phyloP scores from a whole-genome alignment of 1,140 invertebrate genomes.

The Theocolax elegans region DNA sequence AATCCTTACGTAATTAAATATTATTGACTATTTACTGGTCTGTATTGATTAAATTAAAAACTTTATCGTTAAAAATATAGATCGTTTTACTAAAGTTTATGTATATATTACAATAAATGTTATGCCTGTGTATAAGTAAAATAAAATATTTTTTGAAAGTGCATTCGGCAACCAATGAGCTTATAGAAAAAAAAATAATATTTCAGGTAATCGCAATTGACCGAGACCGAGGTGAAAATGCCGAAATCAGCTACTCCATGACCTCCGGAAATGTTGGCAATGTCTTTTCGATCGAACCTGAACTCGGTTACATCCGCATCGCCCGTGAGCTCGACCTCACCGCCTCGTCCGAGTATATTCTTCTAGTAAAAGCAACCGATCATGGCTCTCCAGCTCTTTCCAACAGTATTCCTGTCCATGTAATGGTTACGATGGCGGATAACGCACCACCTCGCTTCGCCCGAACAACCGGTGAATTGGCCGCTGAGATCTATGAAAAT shows the following conservation, averaged over 20 bases:
- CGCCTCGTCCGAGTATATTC: slow-evolving; percentile 80
- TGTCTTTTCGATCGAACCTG: slow-evolving; percentile 82
- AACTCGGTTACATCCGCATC: slow-evolving; percentile 81
- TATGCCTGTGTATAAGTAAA: no score
- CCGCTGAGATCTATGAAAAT: slow-evolving; percentile 88
- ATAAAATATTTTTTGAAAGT: no score
- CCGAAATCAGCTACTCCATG: slow-evolving; percentile 82
- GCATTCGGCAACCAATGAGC: no score
- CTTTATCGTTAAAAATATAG: no score
- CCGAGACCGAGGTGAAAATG: slow-evolving; percentile 84
- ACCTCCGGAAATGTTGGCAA: slow-evolving; percentile 87
- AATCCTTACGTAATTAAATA: no score
- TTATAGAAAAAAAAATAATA: no score
- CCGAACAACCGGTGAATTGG: slow-evolving; percentile 71
- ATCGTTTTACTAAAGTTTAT: no score
- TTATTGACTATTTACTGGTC: no score
- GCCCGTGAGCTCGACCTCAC: slow-evolving; percentile 79
- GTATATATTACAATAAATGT: no score
- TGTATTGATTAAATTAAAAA: no score
- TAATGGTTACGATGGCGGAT: slow-evolving; percentile 88
- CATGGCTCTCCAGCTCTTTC: slow-evolving; percentile 80
- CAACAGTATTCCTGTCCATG: slow-evolving; percentile 84
- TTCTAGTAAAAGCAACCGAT: slow-evolving; percentile 85
- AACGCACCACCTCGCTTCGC: slow-evolving; percentile 86
- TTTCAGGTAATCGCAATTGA: slow-evolving; percentile 77